phyloP scores from a whole-genome alignment of 2,113 vertebrate species.

The Danionella cerebrum region DNA sequence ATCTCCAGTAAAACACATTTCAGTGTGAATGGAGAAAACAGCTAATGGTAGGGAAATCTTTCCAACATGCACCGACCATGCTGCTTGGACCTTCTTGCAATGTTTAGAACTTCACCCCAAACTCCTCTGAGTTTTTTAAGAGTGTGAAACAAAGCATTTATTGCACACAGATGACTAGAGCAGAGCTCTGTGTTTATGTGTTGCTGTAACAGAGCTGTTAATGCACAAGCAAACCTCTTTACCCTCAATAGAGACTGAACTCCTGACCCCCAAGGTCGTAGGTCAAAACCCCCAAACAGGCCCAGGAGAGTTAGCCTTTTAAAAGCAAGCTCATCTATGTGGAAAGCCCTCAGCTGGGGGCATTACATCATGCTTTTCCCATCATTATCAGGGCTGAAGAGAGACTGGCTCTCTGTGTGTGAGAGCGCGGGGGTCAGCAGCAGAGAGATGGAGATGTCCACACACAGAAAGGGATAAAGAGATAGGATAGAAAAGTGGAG shows the following conservation, averaged over 20 bases:
- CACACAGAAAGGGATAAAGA: constrained; percentile 17
- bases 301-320: constrained; percentile 24
- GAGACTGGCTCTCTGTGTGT: constrained; percentile 12
- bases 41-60: too few species aligned
- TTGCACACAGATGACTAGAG: background rate
- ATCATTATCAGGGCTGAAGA: constrained; percentile 22
- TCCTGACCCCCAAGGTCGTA: constrained; percentile 9
- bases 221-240: background rate
- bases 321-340: constrained; percentile 28
- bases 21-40: too few species aligned
- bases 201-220: background rate
- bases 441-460: constrained; percentile 23
- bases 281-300: constrained; percentile 23
- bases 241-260: constrained; percentile 13
- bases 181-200: background rate
- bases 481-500: constrained; percentile 15
- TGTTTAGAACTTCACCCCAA: too few species aligned
- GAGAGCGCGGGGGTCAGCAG: background rate
- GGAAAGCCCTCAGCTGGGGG: constrained; percentile 29
- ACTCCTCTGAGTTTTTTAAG: too few species aligned
- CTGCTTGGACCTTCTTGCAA: too few species aligned
- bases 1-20: too few species aligned
- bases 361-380: constrained; percentile 36
- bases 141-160: background rate
- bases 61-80: too few species aligned